Percentiles rank a stretch among this genome's conserved stretches.
Conservation (phyloP, 2,888 invertebrate genomes). For the Epistrophe grossulariae region DNA sequence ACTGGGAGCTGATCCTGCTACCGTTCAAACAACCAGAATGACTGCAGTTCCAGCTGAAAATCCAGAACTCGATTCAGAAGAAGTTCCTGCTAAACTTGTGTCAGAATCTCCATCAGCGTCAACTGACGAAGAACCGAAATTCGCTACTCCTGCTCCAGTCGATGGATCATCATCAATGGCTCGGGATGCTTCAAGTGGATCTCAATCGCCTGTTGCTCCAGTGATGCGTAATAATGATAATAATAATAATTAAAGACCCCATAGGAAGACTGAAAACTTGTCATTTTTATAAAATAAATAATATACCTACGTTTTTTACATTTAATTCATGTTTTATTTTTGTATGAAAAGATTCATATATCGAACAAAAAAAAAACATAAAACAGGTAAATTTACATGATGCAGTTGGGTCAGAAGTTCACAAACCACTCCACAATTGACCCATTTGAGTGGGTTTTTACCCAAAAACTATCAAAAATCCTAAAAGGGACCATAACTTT, state of each 20-base stretch:
- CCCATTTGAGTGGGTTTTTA: no score
- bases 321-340: background rate
- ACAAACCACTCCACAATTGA: no score
- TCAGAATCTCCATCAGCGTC: conserved; percentile 12
- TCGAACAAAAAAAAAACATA: no score
- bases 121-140: background rate
- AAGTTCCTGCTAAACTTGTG: conserved; percentile 36
- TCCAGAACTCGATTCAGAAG: conserved; percentile 34
- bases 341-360: no score
- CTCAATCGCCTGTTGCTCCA: conserved; percentile 62
- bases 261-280: conserved; percentile 63
- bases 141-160: conserved; percentile 58
- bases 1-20: background rate
- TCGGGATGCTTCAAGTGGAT: conserved; percentile 19
- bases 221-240: background rate
- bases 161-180: conserved; percentile 31
- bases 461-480: no score
- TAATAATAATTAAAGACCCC: conserved; percentile 40
- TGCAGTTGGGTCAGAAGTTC: no score
- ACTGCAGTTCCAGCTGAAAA: conserved; percentile 10
- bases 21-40: conserved; percentile 2
- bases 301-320: background rate
- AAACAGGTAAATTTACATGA: no score
- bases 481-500: no score
- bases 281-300: conserved; percentile 24